Evolutionary conservation across 2,888 invertebrate species (phyloP), one percentile per base, ranked within the genome.

Genomic region (Eilema sororculum): DNA sequence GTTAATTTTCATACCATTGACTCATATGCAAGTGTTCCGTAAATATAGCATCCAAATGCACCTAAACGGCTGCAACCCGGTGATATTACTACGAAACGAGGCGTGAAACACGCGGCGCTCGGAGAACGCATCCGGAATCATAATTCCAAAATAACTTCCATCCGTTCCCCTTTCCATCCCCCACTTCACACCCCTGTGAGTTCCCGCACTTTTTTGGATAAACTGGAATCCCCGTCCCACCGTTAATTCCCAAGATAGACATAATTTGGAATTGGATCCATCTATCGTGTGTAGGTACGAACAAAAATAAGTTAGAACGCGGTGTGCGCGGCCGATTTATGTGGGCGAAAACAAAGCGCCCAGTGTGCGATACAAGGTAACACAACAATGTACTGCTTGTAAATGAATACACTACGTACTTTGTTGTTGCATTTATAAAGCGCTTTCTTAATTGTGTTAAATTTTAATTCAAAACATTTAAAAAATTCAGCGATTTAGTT

Each of bases 191-290:
- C 84, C 84, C 80, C 78, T 75, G 59, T 28, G 66, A 69, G 72
- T 84, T 84, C 87, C 89, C 90, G 87, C 85, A 87, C 85, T 88
- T 94, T 94, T 94, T 95, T 93, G 92, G 92, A 91, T 93, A 95
- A 94, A 95, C 91, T 92, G 93, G 95, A 93, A 91, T 94, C 94
- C 93, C 94, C 93, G 90, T 90, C 89, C 91, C 92, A 89, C 89
- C 90, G 95, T 93, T 94, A 94, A 95, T 95, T 95, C 95, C 95
- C 95, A 95, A 95, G 95, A 95, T 93, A 95, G 93, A 95, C 94
- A 95, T 95, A 95, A 95, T 95, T 95, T 95, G 94, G 95, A 95
- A 95, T 95, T 95, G 95, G 95, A 95, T 95, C 94, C 95, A 95
- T 95, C 94, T 95, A 95, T 95, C 94, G 93, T 91, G 89, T 83